Evolutionary conservation across 2,797 vertebrate species (phyloP).

Genomic region (Chiloscyllium punctatum): DNA sequence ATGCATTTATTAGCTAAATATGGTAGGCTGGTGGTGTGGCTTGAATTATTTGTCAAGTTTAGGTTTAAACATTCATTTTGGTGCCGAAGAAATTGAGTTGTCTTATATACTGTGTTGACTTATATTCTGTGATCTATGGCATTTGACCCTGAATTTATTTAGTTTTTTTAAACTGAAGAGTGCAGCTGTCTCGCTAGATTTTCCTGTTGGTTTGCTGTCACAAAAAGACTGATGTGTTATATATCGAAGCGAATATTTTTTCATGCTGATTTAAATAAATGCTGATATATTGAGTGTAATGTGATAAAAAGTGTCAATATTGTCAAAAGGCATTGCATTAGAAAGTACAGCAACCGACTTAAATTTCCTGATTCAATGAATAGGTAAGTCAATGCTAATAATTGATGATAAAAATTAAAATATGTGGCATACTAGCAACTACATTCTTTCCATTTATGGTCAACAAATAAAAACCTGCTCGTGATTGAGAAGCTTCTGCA

Average conservation of each 20-base stretch:
- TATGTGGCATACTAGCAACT: not conserved
- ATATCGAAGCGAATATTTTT: not conserved
- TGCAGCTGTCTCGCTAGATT: not conserved
- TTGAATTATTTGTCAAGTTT: too few relatives aligned
- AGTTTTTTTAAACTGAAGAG: not conserved
- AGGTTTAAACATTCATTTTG: not conserved
- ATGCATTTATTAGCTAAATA: too few relatives aligned
- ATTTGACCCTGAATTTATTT: not conserved
- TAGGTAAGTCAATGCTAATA: not conserved
- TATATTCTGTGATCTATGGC: not conserved
- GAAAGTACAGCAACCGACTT: too few relatives aligned
- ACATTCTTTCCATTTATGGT: not conserved
- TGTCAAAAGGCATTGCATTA: not conserved
- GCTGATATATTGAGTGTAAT: not conserved
- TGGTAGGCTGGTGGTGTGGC: too few relatives aligned
- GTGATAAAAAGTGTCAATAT: constrained; percentile 11
- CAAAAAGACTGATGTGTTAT: not conserved
- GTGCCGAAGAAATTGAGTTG: not conserved
- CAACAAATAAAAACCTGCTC: not conserved
- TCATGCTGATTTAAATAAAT: constrained; percentile 16
- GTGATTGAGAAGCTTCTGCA: not conserved
- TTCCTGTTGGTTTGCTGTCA: not conserved
- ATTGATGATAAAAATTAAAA: constrained; percentile 4
- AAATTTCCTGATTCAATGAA: not conserved
- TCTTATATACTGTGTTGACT: not conserved